phyloP scores from a whole-genome alignment of 2,888 invertebrate genomes.

The Rhabditophanes sp. region DNA sequence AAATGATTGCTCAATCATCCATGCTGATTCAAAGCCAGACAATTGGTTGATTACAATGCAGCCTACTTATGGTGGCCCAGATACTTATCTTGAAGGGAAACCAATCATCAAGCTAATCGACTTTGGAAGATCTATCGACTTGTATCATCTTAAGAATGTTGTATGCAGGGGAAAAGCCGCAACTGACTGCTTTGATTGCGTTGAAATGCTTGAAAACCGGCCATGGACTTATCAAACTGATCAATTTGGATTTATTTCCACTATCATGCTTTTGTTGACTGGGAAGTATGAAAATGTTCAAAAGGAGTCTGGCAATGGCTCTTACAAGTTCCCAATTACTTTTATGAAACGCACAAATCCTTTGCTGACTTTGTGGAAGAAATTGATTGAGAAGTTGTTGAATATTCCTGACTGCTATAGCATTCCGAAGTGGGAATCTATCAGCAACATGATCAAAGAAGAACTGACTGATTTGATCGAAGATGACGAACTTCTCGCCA shows the following conservation, averaged over 20 bases:
- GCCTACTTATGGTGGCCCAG: constrained; percentile 6
- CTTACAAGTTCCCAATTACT: no score
- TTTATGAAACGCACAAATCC: no score
- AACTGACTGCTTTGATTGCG: constrained; percentile 48
- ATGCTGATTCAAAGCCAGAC: constrained; percentile 86
- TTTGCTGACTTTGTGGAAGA: no score
- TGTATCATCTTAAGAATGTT: constrained; percentile 56
- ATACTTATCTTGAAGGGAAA: constrained; percentile 5
- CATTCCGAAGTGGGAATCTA: no score
- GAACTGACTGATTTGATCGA: no score
- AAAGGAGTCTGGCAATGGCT: no score
- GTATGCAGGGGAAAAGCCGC: constrained; percentile 52
- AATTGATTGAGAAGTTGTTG: no score
- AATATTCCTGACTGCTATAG: no score
- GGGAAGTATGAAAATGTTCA: no score
- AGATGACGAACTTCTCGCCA: no score
- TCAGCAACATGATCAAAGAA: no score
- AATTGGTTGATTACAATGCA: constrained; percentile 59
- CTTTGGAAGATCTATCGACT: constrained; percentile 82
- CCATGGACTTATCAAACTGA: constrained; percentile 74
- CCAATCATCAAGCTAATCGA: constrained; percentile 64
- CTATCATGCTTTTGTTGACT: no score
- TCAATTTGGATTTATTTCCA: constrained; percentile 70
- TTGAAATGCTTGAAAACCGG: constrained; percentile 66
- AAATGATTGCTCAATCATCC: constrained; percentile 72